phyloP scores from a whole-genome alignment of 1,140 invertebrate genomes.

The Drosophila parabipectinata region DNA sequence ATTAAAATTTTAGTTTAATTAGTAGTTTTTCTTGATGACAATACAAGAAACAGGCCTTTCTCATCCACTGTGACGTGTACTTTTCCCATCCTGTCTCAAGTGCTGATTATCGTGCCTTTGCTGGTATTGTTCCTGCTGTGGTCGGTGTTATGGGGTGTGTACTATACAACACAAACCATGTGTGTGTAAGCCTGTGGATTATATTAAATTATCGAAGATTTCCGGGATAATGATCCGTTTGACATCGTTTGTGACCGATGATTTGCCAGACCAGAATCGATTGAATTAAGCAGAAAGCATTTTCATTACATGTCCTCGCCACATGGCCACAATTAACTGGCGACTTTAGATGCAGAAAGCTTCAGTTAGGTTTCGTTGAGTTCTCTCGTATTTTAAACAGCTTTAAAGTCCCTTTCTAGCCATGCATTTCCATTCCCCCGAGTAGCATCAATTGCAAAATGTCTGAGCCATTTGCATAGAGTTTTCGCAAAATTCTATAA shows the following conservation, averaged over 20 bases:
- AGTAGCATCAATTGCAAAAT: constrained; percentile 56
- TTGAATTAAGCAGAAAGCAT: constrained; percentile 42
- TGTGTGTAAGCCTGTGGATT: constrained; percentile 44
- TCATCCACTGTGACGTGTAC: not conserved
- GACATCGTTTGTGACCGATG: constrained; percentile 14
- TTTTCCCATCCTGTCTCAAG: constrained; percentile 25
- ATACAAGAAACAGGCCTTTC: not conserved
- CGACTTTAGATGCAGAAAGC: constrained; percentile 2
- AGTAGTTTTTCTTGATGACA: not conserved
- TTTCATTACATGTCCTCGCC: constrained; percentile 32
- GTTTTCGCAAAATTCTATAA: constrained; percentile 28
- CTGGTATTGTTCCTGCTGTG: constrained; percentile 26
- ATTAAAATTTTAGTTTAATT: not conserved
- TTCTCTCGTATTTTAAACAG: constrained; percentile 25
- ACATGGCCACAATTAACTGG: constrained; percentile 42
- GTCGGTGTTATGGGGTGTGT: constrained; percentile 9
- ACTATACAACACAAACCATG: constrained; percentile 3
- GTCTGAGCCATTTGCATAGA: constrained; percentile 56
- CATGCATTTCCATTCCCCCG: constrained; percentile 41
- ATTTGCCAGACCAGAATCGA: constrained; percentile 15
- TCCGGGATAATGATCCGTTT: constrained; percentile 59
- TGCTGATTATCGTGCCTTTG: constrained; percentile 56
- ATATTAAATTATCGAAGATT: constrained; percentile 76
- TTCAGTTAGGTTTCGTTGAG: not conserved
- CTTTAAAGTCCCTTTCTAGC: constrained; percentile 29